phyloP scores from a whole-genome alignment of 2,888 invertebrate genomes.

The Diloba caeruleocephala region DNA sequence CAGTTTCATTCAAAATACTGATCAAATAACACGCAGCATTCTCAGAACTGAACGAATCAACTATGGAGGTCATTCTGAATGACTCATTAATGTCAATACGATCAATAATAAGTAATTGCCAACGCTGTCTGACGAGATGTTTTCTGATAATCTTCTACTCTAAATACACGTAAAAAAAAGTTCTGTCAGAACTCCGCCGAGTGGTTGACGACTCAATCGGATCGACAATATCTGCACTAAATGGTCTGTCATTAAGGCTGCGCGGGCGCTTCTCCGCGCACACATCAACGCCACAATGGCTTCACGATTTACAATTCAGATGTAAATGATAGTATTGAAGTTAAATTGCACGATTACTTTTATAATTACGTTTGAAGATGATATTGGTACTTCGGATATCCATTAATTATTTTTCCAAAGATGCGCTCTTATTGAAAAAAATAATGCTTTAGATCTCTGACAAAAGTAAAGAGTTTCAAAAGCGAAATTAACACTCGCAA shows the following conservation, averaged over 20 bases:
- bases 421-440: slow-evolving; percentile 2
- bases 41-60: slow-evolving; percentile 41
- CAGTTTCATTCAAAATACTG: slow-evolving; percentile 1
- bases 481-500: slow-evolving; percentile 77
- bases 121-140: slow-evolving; percentile 27
- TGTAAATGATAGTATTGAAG: slow-evolving; percentile 61
- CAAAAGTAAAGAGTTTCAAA: slow-evolving; percentile 64
- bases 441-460: slow-evolving; percentile 11
- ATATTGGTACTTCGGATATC: slow-evolving; percentile 16
- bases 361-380: slow-evolving; percentile 25
- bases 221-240: slow-evolving; percentile 71
- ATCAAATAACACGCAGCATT: slow-evolving; percentile 24
- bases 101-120: slow-evolving; percentile 52
- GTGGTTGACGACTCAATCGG: slow-evolving; percentile 74
- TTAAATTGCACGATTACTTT: slow-evolving; percentile 38
- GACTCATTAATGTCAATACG: slow-evolving; percentile 53
- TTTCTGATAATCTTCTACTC: slow-evolving; percentile 60
- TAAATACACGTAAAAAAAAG: slow-evolving; percentile 68
- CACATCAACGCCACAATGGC: slow-evolving; percentile 68
- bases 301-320: slow-evolving; percentile 70
- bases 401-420: slow-evolving; percentile 7
- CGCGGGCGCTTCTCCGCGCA: slow-evolving; percentile 60
- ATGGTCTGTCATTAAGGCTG: slow-evolving; percentile 77
- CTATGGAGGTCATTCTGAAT: slow-evolving; percentile 43
- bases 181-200: slow-evolving; percentile 58